Base-by-base conservation (phyloP, 2,888 invertebrate species). In the Spialia ferax region DNA sequence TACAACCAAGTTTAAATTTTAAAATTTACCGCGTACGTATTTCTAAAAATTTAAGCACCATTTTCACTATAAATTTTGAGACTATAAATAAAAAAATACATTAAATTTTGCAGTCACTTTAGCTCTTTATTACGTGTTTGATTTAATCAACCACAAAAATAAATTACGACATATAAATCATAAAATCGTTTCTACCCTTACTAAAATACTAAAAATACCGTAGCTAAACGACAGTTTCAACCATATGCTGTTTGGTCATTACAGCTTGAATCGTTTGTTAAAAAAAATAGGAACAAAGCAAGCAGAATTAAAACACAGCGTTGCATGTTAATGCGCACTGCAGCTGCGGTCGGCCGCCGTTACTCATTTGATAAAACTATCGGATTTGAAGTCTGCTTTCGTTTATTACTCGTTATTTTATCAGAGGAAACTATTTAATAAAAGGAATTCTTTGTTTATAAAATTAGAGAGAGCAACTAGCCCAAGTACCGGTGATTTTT, bases 241-340 rank as follows among this genome's bases (percentile, higher is more conserved):
- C 42, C 42, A 42, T 42, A 42, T 15, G 42, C 6, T 42, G 42
- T 42, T 42, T 15, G 45, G 18, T 45, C 45, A 59, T 59, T 59
- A 59, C 15, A 18, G 59, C 38, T 59, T 45, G 26, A 45, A 59
- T 45, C 15, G 59, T 23, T 38, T 11, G 11, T 45, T 45, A 18
- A 45, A 45, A 45, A 45, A 45, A 45, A 18, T 13, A 10, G n/a
- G 45, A 64, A 57, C 56, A 48, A 64, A 64, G 48, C 35, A 56
- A 64, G 32, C 57, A 50, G 38, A 59, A 23, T 23, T 64, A 64
- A 57, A 64, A 59, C 59, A 64, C 57, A 48, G 20, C 57, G 57
- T 57, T 56, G 64, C 64, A 57, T 57, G 57, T 35, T 57, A 57
- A 65, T 65, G 57, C 32, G 64, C 50, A 57, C 11, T 65, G 65